A percentile compares a stretch with the other conserved stretches of the same genome.
Conservation (phyloP, 2,113 vertebrate genomes). For the Lamprotornis superbus region DNA sequence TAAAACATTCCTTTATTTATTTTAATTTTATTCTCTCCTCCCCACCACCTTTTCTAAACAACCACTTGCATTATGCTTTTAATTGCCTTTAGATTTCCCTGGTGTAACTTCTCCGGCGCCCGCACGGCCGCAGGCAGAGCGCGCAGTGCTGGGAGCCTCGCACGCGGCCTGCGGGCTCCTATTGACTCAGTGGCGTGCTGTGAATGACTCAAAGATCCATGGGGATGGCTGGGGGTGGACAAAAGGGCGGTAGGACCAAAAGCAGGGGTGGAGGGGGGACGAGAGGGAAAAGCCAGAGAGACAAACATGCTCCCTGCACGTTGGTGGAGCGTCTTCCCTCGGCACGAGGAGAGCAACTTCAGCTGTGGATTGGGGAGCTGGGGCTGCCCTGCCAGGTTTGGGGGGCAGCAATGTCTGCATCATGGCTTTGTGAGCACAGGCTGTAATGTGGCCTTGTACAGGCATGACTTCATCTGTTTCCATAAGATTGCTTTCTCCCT, state of each 20-base stretch:
- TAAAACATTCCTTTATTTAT: slow-evolving; percentile 68
- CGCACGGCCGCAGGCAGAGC: slow-evolving; percentile 26
- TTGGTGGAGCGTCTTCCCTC: neutral
- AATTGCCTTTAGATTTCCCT: slow-evolving; percentile 66
- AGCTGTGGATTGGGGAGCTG: neutral
- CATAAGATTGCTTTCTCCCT: slow-evolving; percentile 62
- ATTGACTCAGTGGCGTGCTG: slow-evolving; percentile 49
- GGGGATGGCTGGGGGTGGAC: neutral
- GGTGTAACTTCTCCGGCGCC: slow-evolving; percentile 20
- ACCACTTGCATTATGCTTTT: slow-evolving; percentile 54
- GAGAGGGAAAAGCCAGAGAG: neutral
- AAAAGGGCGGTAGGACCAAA: neutral
- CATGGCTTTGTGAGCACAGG: neutral
- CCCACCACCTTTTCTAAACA: slow-evolving; percentile 62
- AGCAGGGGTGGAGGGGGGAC: neutral
- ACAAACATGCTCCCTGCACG: accelerated
- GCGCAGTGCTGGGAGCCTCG: neutral
- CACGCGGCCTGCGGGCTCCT: slow-evolving; percentile 26
- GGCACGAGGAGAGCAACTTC: neutral
- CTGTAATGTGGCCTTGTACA: slow-evolving; percentile 38
- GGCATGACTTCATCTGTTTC: slow-evolving; percentile 71
- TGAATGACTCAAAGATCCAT: slow-evolving; percentile 42
- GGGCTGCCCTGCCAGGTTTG: neutral
- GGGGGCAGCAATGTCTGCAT: neutral
- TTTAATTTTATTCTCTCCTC: slow-evolving; percentile 67